Evolutionary conservation across 2,113 vertebrate species (phyloP).

Genomic region (Ia io): DNA sequence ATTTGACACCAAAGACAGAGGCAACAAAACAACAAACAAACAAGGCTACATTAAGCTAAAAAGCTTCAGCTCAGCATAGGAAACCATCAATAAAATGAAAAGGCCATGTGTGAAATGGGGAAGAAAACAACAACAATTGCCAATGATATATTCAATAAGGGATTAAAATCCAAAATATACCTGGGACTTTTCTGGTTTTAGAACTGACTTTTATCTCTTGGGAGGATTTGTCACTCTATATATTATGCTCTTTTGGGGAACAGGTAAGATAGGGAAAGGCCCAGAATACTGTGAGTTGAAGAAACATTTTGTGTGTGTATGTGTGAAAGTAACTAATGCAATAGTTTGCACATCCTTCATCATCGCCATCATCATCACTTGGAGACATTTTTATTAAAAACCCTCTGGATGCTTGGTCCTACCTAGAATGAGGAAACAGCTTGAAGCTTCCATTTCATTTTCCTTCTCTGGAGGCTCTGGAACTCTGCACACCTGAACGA

Average conservation of each 20-base stretch:
- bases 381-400: not conserved
- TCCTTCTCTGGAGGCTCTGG: constrained; percentile 47
- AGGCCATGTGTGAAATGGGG: not conserved
- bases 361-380: not conserved
- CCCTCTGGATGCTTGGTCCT: not conserved
- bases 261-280: not conserved
- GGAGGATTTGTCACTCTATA: not conserved
- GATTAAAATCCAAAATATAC: not conserved
- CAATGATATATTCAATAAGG: not conserved
- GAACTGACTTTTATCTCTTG: not conserved
- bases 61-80: not conserved
- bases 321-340: not conserved
- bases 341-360: not conserved
- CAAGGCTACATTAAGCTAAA: not conserved
- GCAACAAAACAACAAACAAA: not conserved
- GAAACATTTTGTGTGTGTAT: not conserved
- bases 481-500: constrained; percentile 51
- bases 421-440: constrained; percentile 74
- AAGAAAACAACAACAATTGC: not conserved
- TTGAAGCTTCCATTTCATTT: constrained; percentile 68
- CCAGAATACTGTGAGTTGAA: not conserved
- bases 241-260: not conserved
- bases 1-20: not conserved
- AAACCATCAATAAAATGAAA: not conserved
- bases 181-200: not conserved